Base-by-base conservation (phyloP, 2,888 invertebrate genomes). In the Drosophila melanosoma region DNA sequence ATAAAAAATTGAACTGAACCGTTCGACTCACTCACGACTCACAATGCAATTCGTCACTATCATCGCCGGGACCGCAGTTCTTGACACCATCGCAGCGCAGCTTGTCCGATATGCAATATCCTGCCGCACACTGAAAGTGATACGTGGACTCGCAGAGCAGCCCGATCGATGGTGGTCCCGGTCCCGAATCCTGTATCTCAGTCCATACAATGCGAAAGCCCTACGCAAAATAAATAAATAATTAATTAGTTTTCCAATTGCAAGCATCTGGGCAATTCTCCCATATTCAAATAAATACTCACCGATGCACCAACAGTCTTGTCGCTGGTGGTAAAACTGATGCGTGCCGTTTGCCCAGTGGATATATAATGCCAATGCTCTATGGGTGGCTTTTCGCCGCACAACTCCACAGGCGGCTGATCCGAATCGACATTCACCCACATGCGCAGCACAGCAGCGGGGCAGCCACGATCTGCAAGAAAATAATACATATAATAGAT, bases 131-230 rank as follows among this genome's bases (percentile, higher is more conserved):
- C 81, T 95, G 95, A 92, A 97, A 97, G 90, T 96, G 95, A 85
- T 95, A 95, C 90, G 95, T 95, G 72, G 94, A 93, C 81, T 94
- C 94, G 82, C 93, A 93, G 56, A 93, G 87, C 69, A 93, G 83
- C 40, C 93, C 91, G 82, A 93, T 92, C 33, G 93, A 92, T 78
- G 93, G 93, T 69, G 93, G 93, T 76, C 94, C 93, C 65, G 93
- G 93, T 69, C 94, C 95, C 58, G 95, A 94, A 76, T 95, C 95
- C 86, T 95, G 94, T 86, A 99, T 96, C 94, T 99, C 99, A 69
- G 99, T 99, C 98, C 99, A 99, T 61, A 98, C 96, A 56, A 98
- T 97, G 91, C 96, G 96, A 94, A 99, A 99, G 72, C 99, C 99
- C 93, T 96, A 66, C 20, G 51, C 38, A 29, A 29, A 53, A 20